Conservation (phyloP, 2,888 invertebrate species). For the Archaeoteleia sp. region DNA sequence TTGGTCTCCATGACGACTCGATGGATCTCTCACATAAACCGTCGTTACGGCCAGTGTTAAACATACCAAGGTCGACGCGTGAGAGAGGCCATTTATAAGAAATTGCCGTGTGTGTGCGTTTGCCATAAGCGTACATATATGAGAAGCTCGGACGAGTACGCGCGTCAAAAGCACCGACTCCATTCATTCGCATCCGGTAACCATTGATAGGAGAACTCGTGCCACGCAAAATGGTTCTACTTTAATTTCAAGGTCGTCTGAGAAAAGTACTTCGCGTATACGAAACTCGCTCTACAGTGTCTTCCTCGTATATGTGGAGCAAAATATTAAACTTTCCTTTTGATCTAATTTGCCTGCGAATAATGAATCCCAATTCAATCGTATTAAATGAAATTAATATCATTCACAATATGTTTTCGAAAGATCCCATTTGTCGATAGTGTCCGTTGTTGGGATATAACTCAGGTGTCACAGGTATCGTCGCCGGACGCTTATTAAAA, state of each 20-base stretch:
- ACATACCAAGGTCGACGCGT: constrained; percentile 59
- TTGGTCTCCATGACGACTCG: constrained; percentile 62
- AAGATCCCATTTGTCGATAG: too few species aligned
- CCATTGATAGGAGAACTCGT: constrained; percentile 59
- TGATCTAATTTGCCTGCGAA: too few species aligned
- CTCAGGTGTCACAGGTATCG: too few species aligned
- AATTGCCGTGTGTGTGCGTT: constrained; percentile 54
- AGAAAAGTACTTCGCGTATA: constrained; percentile 28
- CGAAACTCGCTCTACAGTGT: constrained; percentile 12
- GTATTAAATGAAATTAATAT: too few species aligned
- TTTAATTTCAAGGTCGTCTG: constrained; percentile 57
- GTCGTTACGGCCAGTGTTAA: constrained; percentile 60
- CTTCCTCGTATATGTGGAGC: too few species aligned
- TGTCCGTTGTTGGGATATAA: too few species aligned
- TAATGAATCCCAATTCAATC: too few species aligned
- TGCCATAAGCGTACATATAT: constrained; percentile 47
- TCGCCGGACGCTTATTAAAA: too few species aligned
- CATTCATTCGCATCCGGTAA: constrained; percentile 64
- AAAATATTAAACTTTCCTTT: too few species aligned
- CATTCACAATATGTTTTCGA: too few species aligned
- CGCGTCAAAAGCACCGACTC: constrained; percentile 60
- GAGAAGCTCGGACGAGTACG: constrained; percentile 44
- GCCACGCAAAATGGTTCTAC: constrained; percentile 54
- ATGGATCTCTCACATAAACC: constrained; percentile 63
- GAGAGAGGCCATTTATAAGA: constrained; percentile 59